Percentiles rank a stretch among this genome's conserved stretches.
These are phyloP conservation scores for Pemphredon lugubris DNA, from an alignment of 2,888 invertebrate species.

Conservation along the genomic window DNA sequence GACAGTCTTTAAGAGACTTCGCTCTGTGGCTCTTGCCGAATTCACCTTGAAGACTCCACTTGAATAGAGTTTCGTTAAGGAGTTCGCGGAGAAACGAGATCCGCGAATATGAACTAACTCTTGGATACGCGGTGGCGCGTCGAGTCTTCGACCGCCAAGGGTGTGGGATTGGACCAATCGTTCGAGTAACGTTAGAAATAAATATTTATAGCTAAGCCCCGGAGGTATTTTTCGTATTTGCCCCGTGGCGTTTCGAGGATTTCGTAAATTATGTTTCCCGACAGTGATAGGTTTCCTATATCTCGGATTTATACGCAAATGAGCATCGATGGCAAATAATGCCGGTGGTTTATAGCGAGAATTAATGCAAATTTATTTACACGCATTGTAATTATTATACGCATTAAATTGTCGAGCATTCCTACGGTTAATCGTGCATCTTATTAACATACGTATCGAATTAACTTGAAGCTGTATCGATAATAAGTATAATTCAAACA, in stretches of 20 bases:
- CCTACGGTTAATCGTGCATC: neutral
- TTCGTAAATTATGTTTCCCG: no score
- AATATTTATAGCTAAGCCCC: no score
- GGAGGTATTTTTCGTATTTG: no score
- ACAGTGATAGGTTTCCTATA: neutral
- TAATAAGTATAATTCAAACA: no score
- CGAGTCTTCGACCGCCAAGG: neutral
- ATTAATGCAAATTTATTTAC: neutral
- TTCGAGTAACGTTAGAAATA: no score
- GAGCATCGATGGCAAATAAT: neutral
- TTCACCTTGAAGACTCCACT: slow-evolving; percentile 14
- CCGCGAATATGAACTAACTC: neutral
- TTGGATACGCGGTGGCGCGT: neutral
- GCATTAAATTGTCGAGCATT: neutral
- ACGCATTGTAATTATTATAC: neutral
- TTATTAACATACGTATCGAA: neutral
- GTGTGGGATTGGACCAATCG: neutral
- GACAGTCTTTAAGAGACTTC: slow-evolving; percentile 18
- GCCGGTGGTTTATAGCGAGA: neutral
- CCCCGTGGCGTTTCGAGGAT: no score
- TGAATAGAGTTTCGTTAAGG: slow-evolving; percentile 29
- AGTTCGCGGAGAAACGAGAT: neutral
- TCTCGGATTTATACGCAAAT: neutral
- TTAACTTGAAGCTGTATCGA: no score
- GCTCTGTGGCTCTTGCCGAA: slow-evolving; percentile 17